A percentile compares a stretch with the other conserved stretches of the same genome.
Evolutionary conservation across 2,113 vertebrate genomes (phyloP).

Genomic region (Percopsis transmontana): DNA sequence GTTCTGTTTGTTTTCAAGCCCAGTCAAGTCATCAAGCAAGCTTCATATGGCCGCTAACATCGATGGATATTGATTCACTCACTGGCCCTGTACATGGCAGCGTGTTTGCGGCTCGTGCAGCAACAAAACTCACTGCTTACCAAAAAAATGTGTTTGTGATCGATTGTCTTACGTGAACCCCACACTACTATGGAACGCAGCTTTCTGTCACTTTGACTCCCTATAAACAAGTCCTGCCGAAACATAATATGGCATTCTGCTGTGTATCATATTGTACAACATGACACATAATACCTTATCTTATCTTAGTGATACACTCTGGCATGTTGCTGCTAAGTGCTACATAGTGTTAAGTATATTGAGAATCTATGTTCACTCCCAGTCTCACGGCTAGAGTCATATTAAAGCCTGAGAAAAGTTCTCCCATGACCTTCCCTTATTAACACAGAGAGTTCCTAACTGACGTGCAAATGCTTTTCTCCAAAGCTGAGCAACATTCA

Average conservation of each 20-base stretch:
- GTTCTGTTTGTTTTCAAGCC: constrained; percentile 55
- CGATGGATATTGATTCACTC: constrained; percentile 29
- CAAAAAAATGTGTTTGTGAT: constrained; percentile 4
- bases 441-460: background rate
- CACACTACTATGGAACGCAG: background rate
- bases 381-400: background rate
- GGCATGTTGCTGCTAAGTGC: background rate
- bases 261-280: too few species aligned
- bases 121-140: constrained; percentile 7
- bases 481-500: constrained; percentile 26
- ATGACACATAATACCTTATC: too few species aligned
- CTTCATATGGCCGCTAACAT: constrained; percentile 7
- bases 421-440: constrained; percentile 7
- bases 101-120: constrained; percentile 30
- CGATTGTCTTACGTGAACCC: constrained; percentile 1
- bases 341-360: background rate
- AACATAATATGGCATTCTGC: too few species aligned
- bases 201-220: background rate
- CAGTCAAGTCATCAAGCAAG: constrained; percentile 41
- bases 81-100: constrained; percentile 35
- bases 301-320: too few species aligned
- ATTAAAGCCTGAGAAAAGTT: constrained; percentile 9
- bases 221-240: too few species aligned
- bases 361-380: background rate
- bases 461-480: constrained; percentile 2